A percentile compares a stretch with the other conserved stretches of the same genome.
These are phyloP conservation scores for Leiothrix lutea DNA, from an alignment of 2,113 vertebrate species.

Conservation along the genomic window DNA sequence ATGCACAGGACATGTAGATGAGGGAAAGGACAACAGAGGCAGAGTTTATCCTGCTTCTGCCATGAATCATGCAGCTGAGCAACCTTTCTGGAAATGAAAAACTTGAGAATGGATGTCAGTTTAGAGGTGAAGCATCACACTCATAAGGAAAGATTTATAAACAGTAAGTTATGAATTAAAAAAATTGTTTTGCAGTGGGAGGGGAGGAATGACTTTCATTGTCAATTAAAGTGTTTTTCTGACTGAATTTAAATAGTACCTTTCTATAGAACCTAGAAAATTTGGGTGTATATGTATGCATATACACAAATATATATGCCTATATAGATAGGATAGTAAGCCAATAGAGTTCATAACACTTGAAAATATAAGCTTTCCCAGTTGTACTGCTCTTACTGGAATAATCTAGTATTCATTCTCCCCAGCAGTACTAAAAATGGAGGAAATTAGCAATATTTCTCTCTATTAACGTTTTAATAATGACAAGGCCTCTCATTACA, in stretches of 20 bases:
- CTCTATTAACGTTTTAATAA: not conserved
- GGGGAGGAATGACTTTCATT: not conserved
- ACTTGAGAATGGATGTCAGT: not conserved
- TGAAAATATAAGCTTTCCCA: not conserved
- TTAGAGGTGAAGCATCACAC: not conserved
- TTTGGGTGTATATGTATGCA: rapidly evolving
- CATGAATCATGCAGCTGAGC: not conserved
- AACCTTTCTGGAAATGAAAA: not conserved
- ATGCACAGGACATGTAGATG: not conserved
- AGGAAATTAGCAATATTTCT: not conserved
- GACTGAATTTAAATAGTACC: not conserved
- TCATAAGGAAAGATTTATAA: not conserved
- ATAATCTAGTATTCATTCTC: not conserved
- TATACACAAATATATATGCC: not conserved
- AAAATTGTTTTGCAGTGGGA: not conserved
- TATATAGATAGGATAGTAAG: not conserved
- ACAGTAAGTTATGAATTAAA: not conserved
- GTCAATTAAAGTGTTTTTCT: not conserved
- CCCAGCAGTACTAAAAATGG: not conserved
- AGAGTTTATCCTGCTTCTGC: not conserved
- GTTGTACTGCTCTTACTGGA: not conserved
- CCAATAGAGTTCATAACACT: not conserved
- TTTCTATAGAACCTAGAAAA: not conserved
- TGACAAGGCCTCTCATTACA: not conserved
- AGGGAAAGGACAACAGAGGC: not conserved